Conservation (phyloP, 1,140 invertebrate species). For the Nasonia longicornis region DNA sequence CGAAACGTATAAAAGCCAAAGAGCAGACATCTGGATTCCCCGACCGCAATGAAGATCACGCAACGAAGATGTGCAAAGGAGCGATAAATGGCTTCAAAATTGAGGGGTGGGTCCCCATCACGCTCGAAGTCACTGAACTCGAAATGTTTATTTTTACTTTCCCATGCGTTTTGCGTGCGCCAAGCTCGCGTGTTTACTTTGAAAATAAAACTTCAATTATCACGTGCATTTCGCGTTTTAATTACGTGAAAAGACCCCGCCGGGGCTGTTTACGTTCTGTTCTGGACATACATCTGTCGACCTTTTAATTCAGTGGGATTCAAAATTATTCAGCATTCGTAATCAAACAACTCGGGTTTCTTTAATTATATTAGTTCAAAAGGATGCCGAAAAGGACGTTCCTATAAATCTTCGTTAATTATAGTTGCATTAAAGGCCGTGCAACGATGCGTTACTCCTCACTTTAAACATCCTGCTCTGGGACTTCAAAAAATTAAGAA, state of each 20-base stretch:
- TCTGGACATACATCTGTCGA: no score
- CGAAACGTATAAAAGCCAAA: neutral
- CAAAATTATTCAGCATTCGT: neutral
- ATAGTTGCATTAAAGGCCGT: neutral
- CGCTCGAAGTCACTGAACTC: neutral
- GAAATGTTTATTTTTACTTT: neutral
- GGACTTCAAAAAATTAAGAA: neutral
- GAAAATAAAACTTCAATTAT: conserved; percentile 4
- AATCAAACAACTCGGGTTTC: neutral
- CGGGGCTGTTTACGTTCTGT: neutral
- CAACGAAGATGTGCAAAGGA: neutral
- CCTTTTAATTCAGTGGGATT: no score
- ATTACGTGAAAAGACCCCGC: neutral
- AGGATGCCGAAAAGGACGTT: neutral
- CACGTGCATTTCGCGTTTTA: neutral
- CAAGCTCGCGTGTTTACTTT: neutral
- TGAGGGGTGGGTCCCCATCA: neutral
- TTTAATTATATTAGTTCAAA: conserved; percentile 25
- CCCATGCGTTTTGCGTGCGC: neutral
- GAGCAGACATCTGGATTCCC: neutral
- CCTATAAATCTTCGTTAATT: conserved; percentile 24
- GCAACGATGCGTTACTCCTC: neutral
- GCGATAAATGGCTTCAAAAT: conserved; percentile 17
- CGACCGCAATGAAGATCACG: neutral
- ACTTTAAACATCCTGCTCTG: neutral